phyloP scores from a whole-genome alignment of 2,888 invertebrate species.

The Scrobipalpa costella region DNA sequence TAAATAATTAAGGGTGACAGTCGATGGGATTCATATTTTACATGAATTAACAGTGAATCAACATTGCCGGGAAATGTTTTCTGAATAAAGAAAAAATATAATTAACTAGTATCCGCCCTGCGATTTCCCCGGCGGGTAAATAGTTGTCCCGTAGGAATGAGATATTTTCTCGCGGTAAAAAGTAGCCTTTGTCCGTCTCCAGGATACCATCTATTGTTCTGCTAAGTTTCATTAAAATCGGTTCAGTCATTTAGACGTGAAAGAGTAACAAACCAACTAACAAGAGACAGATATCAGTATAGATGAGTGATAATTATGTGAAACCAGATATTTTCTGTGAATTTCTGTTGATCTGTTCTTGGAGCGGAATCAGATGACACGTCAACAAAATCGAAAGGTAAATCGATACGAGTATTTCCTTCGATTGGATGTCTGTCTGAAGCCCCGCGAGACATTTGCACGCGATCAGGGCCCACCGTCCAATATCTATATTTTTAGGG shows the following conservation, averaged over 20 bases:
- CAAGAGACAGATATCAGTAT: too few relatives aligned
- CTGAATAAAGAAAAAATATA: background rate
- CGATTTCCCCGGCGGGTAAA: too few relatives aligned
- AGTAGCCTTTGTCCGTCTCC: too few relatives aligned
- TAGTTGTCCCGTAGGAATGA: too few relatives aligned
- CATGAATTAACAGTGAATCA: constrained; percentile 1
- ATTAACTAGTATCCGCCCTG: too few relatives aligned
- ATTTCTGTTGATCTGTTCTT: background rate
- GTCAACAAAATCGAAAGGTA: constrained; percentile 43
- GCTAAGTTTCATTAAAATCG: too few relatives aligned
- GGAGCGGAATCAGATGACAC: background rate
- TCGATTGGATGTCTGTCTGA: constrained; percentile 68
- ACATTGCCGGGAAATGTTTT: background rate
- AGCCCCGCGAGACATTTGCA: constrained; percentile 77
- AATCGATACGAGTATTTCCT: constrained; percentile 63
- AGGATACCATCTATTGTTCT: too few relatives aligned
- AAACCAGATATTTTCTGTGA: background rate
- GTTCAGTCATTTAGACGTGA: too few relatives aligned
- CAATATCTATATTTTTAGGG: constrained; percentile 68
- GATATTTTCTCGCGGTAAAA: too few relatives aligned
- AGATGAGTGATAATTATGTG: too few relatives aligned
- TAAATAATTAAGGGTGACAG: constrained; percentile 42
- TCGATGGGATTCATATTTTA: constrained; percentile 26
- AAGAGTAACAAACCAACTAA: too few relatives aligned
- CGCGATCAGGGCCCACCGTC: constrained; percentile 70